These are phyloP conservation scores for Leontocebus nigricollis DNA, from an alignment of 2,797 vertebrate species.

Conservation along the genomic window DNA sequence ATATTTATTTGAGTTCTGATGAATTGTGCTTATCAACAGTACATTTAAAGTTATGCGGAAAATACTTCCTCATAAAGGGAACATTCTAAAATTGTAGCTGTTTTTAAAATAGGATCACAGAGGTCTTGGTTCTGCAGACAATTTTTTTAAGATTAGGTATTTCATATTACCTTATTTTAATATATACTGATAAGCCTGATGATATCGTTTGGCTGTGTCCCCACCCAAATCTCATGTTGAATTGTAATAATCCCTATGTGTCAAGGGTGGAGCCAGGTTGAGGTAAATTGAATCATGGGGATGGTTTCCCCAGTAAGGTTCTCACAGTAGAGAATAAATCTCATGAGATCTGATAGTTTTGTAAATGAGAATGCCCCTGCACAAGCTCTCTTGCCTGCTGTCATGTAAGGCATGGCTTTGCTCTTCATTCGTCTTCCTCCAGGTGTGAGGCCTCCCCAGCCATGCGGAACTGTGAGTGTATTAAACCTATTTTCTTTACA, in stretches of 20 bases:
- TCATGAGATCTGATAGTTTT: not conserved
- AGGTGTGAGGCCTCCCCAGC: not conserved
- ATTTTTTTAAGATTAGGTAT: not conserved
- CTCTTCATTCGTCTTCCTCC: not conserved
- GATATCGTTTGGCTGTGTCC: not conserved
- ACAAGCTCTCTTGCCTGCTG: not conserved
- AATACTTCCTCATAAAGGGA: not conserved
- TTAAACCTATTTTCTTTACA: not conserved
- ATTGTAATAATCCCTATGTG: not conserved
- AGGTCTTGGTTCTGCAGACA: not conserved
- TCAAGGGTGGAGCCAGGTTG: not conserved
- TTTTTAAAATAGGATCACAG: not conserved
- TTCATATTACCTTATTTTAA: not conserved
- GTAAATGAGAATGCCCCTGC: not conserved
- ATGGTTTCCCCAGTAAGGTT: not conserved
- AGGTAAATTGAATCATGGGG: not conserved
- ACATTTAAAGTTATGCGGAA: not conserved
- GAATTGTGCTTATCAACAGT: not conserved
- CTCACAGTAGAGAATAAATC: not conserved
- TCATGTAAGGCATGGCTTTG: not conserved
- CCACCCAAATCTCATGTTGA: not conserved
- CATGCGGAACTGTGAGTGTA: not conserved
- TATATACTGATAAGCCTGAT: not conserved
- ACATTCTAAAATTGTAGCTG: not conserved
- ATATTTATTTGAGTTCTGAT: conserved; percentile 37